Conservation (phyloP, 2,797 vertebrate species). For the Vireo griseus region DNA sequence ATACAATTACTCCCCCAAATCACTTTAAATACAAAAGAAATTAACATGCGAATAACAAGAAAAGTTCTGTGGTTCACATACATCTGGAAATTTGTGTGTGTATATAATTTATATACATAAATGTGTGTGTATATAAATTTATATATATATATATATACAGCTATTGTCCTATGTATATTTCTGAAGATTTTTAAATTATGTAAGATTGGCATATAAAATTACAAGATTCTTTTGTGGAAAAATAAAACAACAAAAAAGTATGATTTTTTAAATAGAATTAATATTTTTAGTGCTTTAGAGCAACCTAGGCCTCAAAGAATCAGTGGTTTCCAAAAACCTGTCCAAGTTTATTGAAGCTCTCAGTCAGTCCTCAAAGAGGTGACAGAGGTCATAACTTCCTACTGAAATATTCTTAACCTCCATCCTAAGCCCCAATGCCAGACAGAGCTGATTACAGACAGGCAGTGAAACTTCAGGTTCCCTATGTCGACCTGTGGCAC, state of each 20-base stretch:
- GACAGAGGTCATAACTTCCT: neutral
- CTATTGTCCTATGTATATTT: neutral
- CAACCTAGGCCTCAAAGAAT: neutral
- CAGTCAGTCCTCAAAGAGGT: neutral
- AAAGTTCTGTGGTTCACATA: neutral
- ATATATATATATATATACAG: neutral
- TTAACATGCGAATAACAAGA: neutral
- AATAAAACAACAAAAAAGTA: neutral
- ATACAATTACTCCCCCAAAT: neutral
- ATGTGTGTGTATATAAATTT: too few relatives aligned
- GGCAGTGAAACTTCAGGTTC: neutral
- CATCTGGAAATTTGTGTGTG: neutral
- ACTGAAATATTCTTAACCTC: neutral
- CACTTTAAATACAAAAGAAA: neutral
- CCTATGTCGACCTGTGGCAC: fast-evolving
- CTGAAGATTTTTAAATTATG: neutral
- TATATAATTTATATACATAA: neutral
- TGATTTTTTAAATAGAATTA: neutral
- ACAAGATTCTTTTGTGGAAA: fast-evolving
- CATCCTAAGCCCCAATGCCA: fast-evolving
- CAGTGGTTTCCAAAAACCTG: neutral
- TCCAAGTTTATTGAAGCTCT: neutral
- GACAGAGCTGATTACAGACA: neutral
- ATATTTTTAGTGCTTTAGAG: neutral
- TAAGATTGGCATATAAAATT: neutral